phyloP scores from a whole-genome alignment of 2,113 vertebrate species.

The Mirza zaza region DNA sequence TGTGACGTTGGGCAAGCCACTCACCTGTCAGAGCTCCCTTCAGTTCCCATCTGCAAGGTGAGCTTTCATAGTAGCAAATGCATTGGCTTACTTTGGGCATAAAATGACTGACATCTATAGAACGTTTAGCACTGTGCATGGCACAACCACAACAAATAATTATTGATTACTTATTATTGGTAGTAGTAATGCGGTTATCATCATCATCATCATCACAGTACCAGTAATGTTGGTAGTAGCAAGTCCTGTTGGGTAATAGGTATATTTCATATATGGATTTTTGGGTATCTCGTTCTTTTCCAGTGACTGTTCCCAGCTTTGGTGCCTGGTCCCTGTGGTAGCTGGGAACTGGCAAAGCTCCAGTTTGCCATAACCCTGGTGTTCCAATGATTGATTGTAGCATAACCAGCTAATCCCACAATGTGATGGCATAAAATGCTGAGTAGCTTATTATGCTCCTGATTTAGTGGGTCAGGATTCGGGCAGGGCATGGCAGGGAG shows the following conservation, averaged over 20 bases:
- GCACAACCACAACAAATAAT: accelerated
- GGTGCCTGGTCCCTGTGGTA: too few species aligned
- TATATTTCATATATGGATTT: accelerated
- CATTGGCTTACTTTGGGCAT: accelerated
- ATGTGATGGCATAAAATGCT: accelerated
- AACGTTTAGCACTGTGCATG: accelerated
- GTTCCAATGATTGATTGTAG: accelerated
- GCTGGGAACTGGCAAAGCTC: neutral
- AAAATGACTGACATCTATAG: accelerated
- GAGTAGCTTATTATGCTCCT: accelerated
- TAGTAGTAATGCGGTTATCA: accelerated
- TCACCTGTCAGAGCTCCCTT: neutral
- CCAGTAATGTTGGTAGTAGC: accelerated
- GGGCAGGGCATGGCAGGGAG: neutral
- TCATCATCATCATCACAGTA: accelerated
- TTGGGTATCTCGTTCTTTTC: neutral
- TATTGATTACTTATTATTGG: accelerated
- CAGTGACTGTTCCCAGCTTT: neutral
- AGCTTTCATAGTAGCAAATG: accelerated
- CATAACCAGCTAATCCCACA: neutral
- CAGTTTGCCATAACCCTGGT: accelerated
- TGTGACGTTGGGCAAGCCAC: neutral
- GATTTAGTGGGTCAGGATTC: neutral
- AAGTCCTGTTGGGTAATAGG: accelerated
- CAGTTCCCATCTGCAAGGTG: accelerated